Base-by-base conservation (phyloP, 1,140 invertebrate species). In the Adoxophyes honmai region DNA sequence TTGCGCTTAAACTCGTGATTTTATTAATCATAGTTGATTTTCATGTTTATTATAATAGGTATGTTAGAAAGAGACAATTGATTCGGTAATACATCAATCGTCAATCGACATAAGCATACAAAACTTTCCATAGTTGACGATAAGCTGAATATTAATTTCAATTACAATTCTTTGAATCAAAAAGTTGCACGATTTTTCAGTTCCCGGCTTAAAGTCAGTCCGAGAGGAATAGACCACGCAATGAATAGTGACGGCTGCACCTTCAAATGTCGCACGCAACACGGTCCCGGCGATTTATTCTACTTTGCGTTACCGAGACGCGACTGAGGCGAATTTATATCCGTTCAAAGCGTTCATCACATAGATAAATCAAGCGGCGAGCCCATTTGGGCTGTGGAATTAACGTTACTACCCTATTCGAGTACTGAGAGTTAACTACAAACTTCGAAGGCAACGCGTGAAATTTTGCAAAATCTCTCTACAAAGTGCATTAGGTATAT, bases 211-310 rank as follows among this genome's bases (percentile, higher is more conserved):
- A 44, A 48, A 48, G 42, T 48, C 42, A 48, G 28, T 48, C 9
- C 42, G 54, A 62, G 60, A 65, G 60, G 64, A 66, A 73, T 69
- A 62, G 63, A 67, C 60, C 52, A 59, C 60, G 44, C 51, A 55
- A 64, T 68, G 65, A 56, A 53, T 65, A 66, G 66, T 70, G 76
- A 81, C 73, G 74, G 64, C 62, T 69, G 61, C 65, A 63, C 70
- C 62, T 65, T 63, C 28, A 6, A 58, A 55, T 65, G 67, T 55
- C 60, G 59, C 75, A 82, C 75, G 72, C 77, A 77, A 74, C 60
- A 59, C 63, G 59, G 21, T 60, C 62, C 60, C 58, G 60, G 74
- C 80, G 70, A 81, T 83, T 81, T 83, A 79, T 83, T 76, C 76
- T 73, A 81, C 70, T 83, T 79, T 75, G 74, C 70, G 65, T 79